These are phyloP conservation scores for Ophioninae sp. DNA, from an alignment of 2,888 invertebrate species.

Conservation along the genomic window DNA sequence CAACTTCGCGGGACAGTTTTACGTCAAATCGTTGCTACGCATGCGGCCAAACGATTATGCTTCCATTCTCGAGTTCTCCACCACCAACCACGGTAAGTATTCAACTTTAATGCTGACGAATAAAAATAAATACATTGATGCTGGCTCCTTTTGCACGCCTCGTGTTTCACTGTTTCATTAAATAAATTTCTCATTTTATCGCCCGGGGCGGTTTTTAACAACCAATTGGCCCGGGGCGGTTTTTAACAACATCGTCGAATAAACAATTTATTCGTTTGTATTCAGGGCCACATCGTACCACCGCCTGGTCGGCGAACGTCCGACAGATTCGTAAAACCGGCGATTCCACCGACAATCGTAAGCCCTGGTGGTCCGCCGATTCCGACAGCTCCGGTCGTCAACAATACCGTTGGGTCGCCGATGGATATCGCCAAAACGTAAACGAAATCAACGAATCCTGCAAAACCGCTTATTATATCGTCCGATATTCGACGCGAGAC, in stretches of 20 bases:
- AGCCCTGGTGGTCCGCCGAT: slow-evolving; percentile 81
- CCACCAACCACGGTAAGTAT: slow-evolving; percentile 79
- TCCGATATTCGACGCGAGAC: slow-evolving; percentile 65
- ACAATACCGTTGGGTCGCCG: slow-evolving; percentile 75
- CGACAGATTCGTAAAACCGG: slow-evolving; percentile 94
- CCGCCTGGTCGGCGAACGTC: slow-evolving; percentile 85
- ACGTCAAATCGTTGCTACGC: slow-evolving; percentile 87
- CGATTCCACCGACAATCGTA: slow-evolving; percentile 86
- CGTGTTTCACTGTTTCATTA: not conserved
- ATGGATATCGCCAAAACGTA: slow-evolving; percentile 81
- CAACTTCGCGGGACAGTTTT: slow-evolving; percentile 78
- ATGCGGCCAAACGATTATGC: slow-evolving; percentile 85
- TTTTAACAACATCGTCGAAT: not conserved
- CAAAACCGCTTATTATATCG: slow-evolving; percentile 60
- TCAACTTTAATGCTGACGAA: not conserved
- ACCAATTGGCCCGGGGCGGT: not conserved
- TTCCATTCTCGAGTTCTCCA: slow-evolving; percentile 78
- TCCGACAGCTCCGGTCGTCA: slow-evolving; percentile 69
- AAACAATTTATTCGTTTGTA: not conserved
- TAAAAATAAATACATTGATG: not conserved
- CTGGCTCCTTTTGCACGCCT: not conserved
- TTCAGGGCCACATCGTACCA: slow-evolving; percentile 75
- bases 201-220: not conserved
- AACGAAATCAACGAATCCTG: slow-evolving; percentile 58
- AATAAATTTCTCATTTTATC: not conserved